phyloP scores from a whole-genome alignment of 2,113 vertebrate species.

The Oreocharis arfaki region DNA sequence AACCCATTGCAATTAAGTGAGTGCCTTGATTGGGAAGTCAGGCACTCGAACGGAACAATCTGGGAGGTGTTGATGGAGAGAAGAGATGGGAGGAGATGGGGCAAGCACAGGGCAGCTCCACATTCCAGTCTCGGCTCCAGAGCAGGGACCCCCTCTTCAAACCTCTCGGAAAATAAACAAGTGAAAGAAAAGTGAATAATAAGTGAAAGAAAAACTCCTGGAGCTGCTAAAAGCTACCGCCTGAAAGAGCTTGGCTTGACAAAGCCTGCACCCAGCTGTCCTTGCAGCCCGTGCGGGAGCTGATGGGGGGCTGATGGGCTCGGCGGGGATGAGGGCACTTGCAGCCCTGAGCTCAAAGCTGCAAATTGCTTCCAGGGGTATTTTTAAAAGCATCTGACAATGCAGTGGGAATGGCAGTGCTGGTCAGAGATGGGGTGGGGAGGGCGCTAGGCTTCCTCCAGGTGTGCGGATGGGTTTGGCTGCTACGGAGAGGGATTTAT shows the following conservation, averaged over 20 bases:
- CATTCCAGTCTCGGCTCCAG: not conserved
- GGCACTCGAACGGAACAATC: not conserved
- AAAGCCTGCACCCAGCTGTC: not conserved
- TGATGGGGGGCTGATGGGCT: not conserved
- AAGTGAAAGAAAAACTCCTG: not conserved
- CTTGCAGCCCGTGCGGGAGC: not conserved
- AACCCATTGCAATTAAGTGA: not conserved
- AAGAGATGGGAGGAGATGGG: not conserved
- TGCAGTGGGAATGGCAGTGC: not conserved
- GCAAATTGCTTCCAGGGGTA: not conserved
- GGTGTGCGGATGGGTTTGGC: fast-evolving
- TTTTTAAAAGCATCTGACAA: not conserved
- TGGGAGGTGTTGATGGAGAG: not conserved
- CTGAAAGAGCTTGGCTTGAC: not conserved
- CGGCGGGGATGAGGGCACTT: not conserved
- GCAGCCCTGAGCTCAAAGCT: not conserved
- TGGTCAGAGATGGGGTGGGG: not conserved
- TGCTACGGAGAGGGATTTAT: not conserved
- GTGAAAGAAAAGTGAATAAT: not conserved
- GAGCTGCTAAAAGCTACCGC: not conserved
- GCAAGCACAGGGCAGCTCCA: fast-evolving
- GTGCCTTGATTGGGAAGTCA: slow-evolving; percentile 16
- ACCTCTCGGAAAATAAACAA: not conserved
- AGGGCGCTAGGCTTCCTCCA: not conserved
- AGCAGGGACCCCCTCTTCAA: not conserved